Conservation (phyloP, 2,888 invertebrate species). For the Sabatieria punctata region DNA sequence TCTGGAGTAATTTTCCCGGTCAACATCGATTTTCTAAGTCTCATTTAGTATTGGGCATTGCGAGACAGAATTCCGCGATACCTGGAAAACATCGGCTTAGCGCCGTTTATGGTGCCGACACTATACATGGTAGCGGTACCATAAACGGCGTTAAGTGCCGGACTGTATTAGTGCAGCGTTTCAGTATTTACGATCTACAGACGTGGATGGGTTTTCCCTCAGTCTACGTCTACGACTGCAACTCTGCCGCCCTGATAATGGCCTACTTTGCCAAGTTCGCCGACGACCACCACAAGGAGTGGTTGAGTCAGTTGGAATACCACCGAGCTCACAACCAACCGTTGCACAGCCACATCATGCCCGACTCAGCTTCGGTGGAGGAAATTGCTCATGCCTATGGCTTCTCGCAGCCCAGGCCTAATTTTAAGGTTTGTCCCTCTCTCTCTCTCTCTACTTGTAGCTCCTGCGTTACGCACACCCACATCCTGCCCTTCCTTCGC, state of each 20-base stretch:
- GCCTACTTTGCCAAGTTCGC: conserved; percentile 60
- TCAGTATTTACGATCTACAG: conserved; percentile 94
- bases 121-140: no score
- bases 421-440: conserved; percentile 5
- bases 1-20: no score
- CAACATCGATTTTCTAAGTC: no score
- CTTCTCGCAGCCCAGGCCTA: conserved; percentile 1
- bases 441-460: no score
- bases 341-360: background rate
- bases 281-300: conserved; percentile 69
- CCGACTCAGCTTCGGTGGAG: background rate
- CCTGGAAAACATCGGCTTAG: no score
- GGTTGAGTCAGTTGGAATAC: conserved; percentile 39
- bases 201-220: conserved; percentile 98
- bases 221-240: conserved; percentile 97
- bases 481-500: no score
- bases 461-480: no score
- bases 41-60: no score
- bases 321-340: background rate
- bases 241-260: conserved; percentile 88
- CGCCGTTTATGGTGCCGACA: no score
- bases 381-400: background rate
- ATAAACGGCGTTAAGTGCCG: no score
- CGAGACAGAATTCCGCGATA: no score
- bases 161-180: no score